Evolutionary conservation across 1,140 invertebrate genomes (phyloP).

Genomic region (Heliconius eleuchia): DNA sequence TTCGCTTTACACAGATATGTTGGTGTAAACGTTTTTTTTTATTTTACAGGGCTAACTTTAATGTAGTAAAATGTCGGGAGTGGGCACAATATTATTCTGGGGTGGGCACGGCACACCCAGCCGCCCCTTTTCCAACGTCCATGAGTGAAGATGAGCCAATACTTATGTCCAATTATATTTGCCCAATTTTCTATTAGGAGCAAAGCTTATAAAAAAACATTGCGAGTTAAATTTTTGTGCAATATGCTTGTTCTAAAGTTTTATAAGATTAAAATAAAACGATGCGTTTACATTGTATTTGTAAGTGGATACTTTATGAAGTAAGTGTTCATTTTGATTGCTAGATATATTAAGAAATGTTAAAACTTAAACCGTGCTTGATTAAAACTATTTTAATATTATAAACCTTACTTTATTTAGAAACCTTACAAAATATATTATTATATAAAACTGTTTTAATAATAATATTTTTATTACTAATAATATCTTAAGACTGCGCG

Average conservation of each 20-base stretch:
- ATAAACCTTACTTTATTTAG: not conserved
- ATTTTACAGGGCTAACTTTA: no score
- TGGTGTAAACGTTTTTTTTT: no score
- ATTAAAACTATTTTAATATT: conserved; percentile 24
- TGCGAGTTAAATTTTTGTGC: not conserved
- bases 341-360: conserved; percentile 18
- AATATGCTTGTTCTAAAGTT: conserved; percentile 8
- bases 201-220: not conserved
- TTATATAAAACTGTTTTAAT: no score
- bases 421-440: not conserved
- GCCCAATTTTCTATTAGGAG: conserved; percentile 20
- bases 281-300: conserved; percentile 29
- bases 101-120: no score
- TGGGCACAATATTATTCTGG: no score
- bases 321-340: conserved; percentile 30
- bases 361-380: conserved; percentile 14
- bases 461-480: no score
- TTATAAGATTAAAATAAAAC: conserved; percentile 15
- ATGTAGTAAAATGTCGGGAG: no score
- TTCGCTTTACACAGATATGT: no score
- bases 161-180: conserved; percentile 19
- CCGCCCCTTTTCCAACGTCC: no score
- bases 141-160: not conserved
- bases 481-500: no score
- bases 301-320: conserved; percentile 9